phyloP scores from a whole-genome alignment of 2,797 vertebrate genomes.

The Etheostoma perlongum region DNA sequence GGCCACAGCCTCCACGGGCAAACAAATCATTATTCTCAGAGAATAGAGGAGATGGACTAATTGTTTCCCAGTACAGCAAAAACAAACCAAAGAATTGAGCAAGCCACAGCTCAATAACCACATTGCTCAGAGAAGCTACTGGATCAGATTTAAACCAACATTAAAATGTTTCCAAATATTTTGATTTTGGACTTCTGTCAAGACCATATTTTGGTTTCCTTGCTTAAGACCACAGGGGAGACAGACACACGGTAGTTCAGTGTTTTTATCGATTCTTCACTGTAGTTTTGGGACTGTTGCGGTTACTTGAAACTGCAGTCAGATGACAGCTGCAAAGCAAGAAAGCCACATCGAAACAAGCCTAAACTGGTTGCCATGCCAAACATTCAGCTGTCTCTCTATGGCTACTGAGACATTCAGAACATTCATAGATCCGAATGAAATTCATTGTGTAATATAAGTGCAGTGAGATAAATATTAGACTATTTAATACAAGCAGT shows the following conservation, averaged over 20 bases:
- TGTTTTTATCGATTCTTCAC: conserved; percentile 21
- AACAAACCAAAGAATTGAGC: conserved; percentile 27
- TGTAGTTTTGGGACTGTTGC: conserved; percentile 15
- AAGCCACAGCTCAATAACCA: conserved; percentile 3
- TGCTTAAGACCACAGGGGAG: conserved; percentile 32
- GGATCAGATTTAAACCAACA: conserved; percentile 29
- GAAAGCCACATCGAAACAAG: conserved; percentile 65
- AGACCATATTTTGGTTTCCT: conserved; percentile 15
- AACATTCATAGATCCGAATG: conserved; percentile 2
- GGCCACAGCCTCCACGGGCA: conserved; percentile 49
- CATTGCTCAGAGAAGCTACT: conserved; percentile 5
- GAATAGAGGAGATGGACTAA: conserved; percentile 43
- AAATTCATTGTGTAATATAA: conserved; percentile 12
- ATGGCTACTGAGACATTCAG: conserved; percentile 38
- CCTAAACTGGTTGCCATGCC: conserved; percentile 67
- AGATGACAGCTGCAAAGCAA: conserved; percentile 67
- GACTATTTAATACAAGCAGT: neutral
- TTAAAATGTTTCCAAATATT: conserved; percentile 32
- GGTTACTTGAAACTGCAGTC: conserved; percentile 51
- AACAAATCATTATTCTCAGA: conserved; percentile 62
- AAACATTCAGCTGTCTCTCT: conserved; percentile 55
- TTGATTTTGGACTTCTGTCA: conserved; percentile 10
- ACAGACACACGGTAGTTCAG: conserved; percentile 8
- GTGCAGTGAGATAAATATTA: neutral
- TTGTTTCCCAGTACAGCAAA: conserved; percentile 38